phyloP scores from a whole-genome alignment of 2,888 invertebrate species.

The Xylocampa areola region DNA sequence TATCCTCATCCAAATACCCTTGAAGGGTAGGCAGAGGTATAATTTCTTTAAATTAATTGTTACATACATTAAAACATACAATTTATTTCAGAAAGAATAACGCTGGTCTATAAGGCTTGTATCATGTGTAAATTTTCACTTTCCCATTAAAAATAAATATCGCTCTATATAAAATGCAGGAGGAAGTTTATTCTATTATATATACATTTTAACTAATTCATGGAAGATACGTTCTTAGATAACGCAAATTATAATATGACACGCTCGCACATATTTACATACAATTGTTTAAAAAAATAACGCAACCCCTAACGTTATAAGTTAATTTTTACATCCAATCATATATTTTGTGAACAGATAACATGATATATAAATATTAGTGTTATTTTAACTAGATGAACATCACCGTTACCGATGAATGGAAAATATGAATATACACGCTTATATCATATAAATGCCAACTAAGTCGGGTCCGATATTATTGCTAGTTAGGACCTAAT shows the following conservation, averaged over 20 bases:
- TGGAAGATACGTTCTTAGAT: constrained; percentile 52
- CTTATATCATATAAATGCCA: constrained; percentile 73
- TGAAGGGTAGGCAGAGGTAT: not conserved
- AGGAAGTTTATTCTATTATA: constrained; percentile 37
- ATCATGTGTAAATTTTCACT: constrained; percentile 36
- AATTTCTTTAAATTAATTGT: constrained; percentile 4
- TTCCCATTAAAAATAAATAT: constrained; percentile 25
- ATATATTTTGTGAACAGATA: constrained; percentile 57
- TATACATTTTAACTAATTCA: constrained; percentile 54
- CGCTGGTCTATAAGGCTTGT: constrained; percentile 17
- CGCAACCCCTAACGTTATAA: constrained; percentile 29
- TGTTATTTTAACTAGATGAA: constrained; percentile 53
- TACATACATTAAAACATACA: constrained; percentile 17
- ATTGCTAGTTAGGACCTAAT: constrained; percentile 41
- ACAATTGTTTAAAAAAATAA: constrained; percentile 48
- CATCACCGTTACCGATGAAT: constrained; percentile 48
- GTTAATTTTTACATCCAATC: constrained; percentile 45
- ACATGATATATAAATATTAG: constrained; percentile 51
- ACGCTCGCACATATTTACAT: constrained; percentile 49
- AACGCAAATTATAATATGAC: constrained; percentile 33
- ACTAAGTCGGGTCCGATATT: constrained; percentile 59
- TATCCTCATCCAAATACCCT: constrained; percentile 1
- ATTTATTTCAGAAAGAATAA: constrained; percentile 15
- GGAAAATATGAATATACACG: constrained; percentile 57
- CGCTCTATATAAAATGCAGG: constrained; percentile 46